Evolutionary conservation across 2,888 invertebrate genomes (phyloP), one percentile per base, ranked within the genome.

Genomic region (Mellilla xanthometata): DNA sequence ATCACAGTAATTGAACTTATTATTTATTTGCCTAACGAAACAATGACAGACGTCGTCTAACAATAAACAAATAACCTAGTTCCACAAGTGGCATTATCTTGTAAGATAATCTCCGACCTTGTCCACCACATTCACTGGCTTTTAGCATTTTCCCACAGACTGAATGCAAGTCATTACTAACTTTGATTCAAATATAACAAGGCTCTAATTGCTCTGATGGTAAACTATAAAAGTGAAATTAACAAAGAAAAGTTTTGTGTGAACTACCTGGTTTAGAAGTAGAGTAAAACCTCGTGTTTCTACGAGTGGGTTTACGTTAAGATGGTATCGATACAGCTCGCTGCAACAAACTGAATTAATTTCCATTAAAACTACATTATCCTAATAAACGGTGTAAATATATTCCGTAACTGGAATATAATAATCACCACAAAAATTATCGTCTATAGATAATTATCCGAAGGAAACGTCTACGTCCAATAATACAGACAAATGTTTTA

Each of bases 171-270:
- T 29, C 22, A 34, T 22, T 15, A 12, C 19, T 5, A 42, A 29
- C 41, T 38, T 11, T 42, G 38, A 29, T 2, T 4, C 5, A 33
- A 8, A 30, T 2, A 12, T 2, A n/a, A 12, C 19, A 48, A 33
- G 23, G 38, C 24, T 42, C 12, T 38, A 24, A 48, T 28, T 29
- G 1, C 9, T 19, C 10, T 22, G 26, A 0, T 24, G 28, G 38
- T 7, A 12, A 27, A 4, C 24, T 31, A 35, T 40, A 50, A 58
- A 58, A 58, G 58, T 55, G 58, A 58, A 58, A 58, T 53, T 58
- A 19, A 34, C 15, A 49, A 50, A 44, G 53, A 52, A 55, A 52
- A 53, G 47, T 52, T 7, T 40, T 40, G 52, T 54, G 53, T 52
- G 55, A 58, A 55, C 44, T 54, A 53, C 46, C 54, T 39, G 29